phyloP scores from a whole-genome alignment of 2,113 vertebrate genomes.

The Oenanthe melanoleuca region DNA sequence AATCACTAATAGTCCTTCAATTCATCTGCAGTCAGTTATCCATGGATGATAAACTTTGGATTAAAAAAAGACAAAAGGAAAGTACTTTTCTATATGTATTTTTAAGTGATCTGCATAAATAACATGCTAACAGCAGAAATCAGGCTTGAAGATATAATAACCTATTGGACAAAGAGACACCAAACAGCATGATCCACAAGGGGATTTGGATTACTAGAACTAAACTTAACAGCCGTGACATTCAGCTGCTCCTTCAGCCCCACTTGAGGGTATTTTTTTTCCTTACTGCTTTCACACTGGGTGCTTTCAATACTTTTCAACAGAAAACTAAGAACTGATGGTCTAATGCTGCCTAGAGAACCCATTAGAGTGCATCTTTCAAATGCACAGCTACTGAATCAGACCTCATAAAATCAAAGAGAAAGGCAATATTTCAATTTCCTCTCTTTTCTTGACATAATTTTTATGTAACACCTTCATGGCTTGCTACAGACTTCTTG shows the following conservation, averaged over 20 bases:
- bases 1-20: not conserved
- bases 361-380: not conserved
- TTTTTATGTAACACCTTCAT: not conserved
- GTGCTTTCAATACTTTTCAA: not conserved
- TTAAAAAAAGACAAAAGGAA: not conserved
- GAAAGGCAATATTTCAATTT: not conserved
- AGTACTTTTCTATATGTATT: not conserved
- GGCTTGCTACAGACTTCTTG: not conserved
- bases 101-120: not conserved
- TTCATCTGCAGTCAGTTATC: not conserved
- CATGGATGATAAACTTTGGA: not conserved
- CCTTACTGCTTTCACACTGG: not conserved
- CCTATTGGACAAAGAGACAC: not conserved
- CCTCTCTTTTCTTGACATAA: not conserved
- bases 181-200: not conserved
- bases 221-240: fast-evolving
- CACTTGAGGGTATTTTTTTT: not conserved
- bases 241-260: not conserved
- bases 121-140: not conserved
- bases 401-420: not conserved
- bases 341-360: not conserved
- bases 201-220: not conserved
- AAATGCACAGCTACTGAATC: not conserved
- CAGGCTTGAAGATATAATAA: not conserved
- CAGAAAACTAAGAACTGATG: not conserved